Evolutionary conservation across 2,888 invertebrate species (phyloP).

Genomic region (Pachliopta kotzebuea): DNA sequence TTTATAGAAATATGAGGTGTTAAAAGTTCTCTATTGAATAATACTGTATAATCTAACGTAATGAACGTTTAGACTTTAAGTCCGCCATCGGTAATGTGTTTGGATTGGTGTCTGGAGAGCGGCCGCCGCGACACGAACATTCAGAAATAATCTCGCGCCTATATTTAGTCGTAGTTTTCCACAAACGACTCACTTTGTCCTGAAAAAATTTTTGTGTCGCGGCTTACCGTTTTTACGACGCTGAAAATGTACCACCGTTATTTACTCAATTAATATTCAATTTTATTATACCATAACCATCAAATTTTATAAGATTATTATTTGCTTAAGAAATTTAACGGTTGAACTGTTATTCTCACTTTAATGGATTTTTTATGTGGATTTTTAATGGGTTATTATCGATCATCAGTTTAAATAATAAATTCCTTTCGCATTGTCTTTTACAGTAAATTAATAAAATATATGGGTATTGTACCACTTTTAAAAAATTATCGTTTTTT

Average conservation of each 20-base stretch:
- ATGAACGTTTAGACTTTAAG: slow-evolving; percentile 57
- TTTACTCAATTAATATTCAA: background rate
- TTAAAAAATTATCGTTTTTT: no score
- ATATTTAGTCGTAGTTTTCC: slow-evolving; percentile 76
- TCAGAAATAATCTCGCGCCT: slow-evolving; percentile 72
- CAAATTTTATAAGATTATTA: background rate
- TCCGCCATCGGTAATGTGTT: slow-evolving; percentile 63
- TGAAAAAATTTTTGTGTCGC: slow-evolving; percentile 46
- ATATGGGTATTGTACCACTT: no score
- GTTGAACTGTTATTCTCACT: background rate
- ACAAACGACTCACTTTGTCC: slow-evolving; percentile 73
- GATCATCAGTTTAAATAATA: no score
- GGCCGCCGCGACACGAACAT: slow-evolving; percentile 59
- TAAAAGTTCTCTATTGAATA: slow-evolving; percentile 48
- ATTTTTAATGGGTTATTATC: no score
- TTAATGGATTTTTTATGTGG: no score
- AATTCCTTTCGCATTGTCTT: no score
- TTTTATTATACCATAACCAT: background rate
- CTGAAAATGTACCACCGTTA: background rate
- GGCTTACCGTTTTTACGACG: slow-evolving; percentile 28
- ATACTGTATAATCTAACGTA: slow-evolving; percentile 49
- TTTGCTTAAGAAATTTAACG: background rate
- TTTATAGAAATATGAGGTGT: slow-evolving; percentile 41
- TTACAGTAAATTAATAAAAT: no score
- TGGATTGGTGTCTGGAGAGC: slow-evolving; percentile 62